Conservation (phyloP, 1,140 invertebrate genomes). For the Chelonus insularis region DNA sequence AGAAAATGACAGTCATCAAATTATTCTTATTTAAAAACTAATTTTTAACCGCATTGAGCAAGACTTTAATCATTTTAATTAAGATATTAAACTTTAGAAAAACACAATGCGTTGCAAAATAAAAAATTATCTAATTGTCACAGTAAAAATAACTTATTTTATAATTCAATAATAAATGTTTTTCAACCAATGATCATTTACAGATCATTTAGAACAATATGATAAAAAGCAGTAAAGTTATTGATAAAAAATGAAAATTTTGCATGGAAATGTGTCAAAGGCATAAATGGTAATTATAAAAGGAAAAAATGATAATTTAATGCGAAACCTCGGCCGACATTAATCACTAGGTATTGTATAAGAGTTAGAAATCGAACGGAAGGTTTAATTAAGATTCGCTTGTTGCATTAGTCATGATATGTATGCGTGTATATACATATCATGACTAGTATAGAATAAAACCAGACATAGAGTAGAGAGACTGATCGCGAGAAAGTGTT, state of each 20-base stretch:
- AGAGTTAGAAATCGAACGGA: conserved; percentile 17
- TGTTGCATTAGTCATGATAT: not conserved
- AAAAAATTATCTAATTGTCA: not conserved
- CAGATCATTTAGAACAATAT: no score
- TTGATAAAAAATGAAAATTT: no score
- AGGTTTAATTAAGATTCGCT: conserved; percentile 14
- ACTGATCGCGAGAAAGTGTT: conserved; percentile 49
- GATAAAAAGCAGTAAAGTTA: no score
- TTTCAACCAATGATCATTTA: no score
- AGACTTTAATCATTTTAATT: not conserved
- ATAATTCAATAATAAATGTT: no score
- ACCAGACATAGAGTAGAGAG: not conserved
- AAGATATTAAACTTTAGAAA: not conserved
- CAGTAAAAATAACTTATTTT: no score
- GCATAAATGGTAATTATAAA: no score
- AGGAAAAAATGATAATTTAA: not conserved
- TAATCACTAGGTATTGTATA: conserved; percentile 16
- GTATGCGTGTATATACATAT: not conserved
- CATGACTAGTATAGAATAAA: not conserved
- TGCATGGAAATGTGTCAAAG: no score
- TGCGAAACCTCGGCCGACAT: conserved; percentile 13
- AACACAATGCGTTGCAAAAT: not conserved
- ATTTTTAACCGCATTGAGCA: not conserved
- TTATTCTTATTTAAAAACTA: not conserved
- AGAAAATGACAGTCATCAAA: no score